phyloP scores from a whole-genome alignment of 2,113 vertebrate genomes.

The Junco hyemalis region DNA sequence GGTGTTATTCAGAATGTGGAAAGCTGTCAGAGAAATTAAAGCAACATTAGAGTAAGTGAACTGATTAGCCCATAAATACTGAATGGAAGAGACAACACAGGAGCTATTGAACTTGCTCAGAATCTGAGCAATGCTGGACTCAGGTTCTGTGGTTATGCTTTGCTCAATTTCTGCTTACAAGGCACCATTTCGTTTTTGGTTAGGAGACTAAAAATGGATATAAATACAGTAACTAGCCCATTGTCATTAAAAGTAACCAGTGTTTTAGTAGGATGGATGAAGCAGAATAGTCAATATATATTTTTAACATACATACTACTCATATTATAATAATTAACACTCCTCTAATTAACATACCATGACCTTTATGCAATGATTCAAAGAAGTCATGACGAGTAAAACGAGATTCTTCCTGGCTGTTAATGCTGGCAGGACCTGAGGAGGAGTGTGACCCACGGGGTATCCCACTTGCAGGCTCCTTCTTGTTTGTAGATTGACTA shows the following conservation, averaged over 20 bases:
- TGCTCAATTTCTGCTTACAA: not conserved
- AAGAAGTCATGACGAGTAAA: conserved; percentile 97
- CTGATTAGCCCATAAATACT: not conserved
- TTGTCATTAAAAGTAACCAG: not conserved
- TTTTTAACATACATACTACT: not conserved
- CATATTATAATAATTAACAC: not conserved
- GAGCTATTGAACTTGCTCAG: not conserved
- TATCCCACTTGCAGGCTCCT: conserved; percentile 41
- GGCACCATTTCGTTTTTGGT: not conserved
- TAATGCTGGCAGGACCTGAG: conserved; percentile 53
- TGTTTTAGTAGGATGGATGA: not conserved
- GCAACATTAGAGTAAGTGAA: not conserved
- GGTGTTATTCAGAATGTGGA: conserved; percentile 95
- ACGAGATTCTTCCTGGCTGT: conserved; percentile 81
- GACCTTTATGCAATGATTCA: conserved; percentile 86
- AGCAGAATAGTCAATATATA: not conserved
- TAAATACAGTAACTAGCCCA: not conserved
- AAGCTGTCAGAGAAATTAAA: conserved; percentile 76
- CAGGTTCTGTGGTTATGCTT: not conserved
- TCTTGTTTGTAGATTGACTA: conserved; percentile 76
- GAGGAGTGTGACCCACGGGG: not conserved
- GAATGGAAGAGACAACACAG: not conserved
- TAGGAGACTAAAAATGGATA: not conserved
- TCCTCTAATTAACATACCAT: conserved; percentile 78
- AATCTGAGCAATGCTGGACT: not conserved